Evolutionary conservation across 2,113 vertebrate species (phyloP).

Genomic region (Saimiri boliviensis): DNA sequence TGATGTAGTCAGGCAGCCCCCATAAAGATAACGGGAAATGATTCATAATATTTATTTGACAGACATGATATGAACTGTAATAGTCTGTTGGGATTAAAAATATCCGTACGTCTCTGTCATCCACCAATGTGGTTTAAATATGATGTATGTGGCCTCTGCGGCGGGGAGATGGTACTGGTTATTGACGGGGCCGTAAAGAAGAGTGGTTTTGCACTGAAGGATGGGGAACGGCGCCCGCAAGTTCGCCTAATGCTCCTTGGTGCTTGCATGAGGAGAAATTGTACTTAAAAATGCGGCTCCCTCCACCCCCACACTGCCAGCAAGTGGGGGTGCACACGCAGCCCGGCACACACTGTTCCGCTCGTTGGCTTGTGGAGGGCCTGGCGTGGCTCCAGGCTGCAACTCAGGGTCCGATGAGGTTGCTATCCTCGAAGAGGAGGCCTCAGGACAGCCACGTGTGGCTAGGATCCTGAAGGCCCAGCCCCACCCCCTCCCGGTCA

Average conservation of each 20-base stretch:
- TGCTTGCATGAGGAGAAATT: conserved; percentile 38
- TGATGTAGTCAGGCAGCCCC: conserved; percentile 72
- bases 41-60: conserved; percentile 87
- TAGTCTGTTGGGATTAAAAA: conserved; percentile 84
- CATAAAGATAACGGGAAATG: conserved; percentile 83
- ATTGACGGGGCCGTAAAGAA: conserved; percentile 80
- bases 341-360: conserved; percentile 33
- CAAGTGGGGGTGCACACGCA: conserved; percentile 28
- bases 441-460: not conserved
- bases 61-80: conserved; percentile 83
- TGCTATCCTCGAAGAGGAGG: not conserved
- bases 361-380: conserved; percentile 19
- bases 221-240: conserved; percentile 66
- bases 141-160: conserved; percentile 80
- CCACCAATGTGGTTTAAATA: conserved; percentile 82
- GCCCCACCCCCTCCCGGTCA: not conserved
- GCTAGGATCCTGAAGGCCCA: not conserved
- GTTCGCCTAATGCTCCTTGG: conserved; percentile 64
- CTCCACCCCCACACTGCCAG: not conserved
- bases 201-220: conserved; percentile 68
- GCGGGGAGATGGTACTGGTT: conserved; percentile 74
- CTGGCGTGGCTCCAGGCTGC: not conserved
- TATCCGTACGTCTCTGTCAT: conserved; percentile 83
- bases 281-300: not conserved
- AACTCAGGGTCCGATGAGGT: not conserved